phyloP scores from a whole-genome alignment of 1,140 invertebrate species.

The Apocrypta bakeri region DNA sequence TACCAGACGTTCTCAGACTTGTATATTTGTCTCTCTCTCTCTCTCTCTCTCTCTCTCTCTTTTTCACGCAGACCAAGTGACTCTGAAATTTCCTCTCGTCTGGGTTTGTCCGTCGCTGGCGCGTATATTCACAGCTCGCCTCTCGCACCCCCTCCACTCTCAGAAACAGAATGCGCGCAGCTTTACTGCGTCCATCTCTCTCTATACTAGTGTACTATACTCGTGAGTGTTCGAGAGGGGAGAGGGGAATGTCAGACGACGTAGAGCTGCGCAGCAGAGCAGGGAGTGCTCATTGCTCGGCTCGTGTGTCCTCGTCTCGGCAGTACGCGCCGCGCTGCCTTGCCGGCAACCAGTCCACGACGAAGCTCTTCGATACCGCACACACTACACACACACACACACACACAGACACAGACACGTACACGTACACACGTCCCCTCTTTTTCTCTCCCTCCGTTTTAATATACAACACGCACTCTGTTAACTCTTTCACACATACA shows the following conservation, averaged over 20 bases:
- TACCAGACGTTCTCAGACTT: neutral
- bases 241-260: slow-evolving; percentile 58
- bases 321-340: slow-evolving; percentile 71
- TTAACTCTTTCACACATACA: neutral
- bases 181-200: neutral
- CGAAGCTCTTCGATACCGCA: neutral
- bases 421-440: neutral
- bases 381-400: neutral
- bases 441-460: slow-evolving; percentile 5
- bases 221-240: slow-evolving; percentile 33
- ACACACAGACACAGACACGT: neutral
- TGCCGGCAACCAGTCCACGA: slow-evolving; percentile 59
- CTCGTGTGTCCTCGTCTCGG: slow-evolving; percentile 52
- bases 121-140: neutral
- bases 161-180: neutral
- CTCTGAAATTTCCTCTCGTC: neutral
- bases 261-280: slow-evolving; percentile 49
- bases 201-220: neutral
- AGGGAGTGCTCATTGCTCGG: slow-evolving; percentile 52
- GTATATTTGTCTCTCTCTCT: too few relatives aligned
- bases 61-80: neutral
- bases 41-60: neutral
- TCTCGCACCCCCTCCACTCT: neutral
- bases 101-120: neutral
- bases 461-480: neutral